Conservation (phyloP, 2,113 vertebrate genomes). For the Melospiza melodia region DNA sequence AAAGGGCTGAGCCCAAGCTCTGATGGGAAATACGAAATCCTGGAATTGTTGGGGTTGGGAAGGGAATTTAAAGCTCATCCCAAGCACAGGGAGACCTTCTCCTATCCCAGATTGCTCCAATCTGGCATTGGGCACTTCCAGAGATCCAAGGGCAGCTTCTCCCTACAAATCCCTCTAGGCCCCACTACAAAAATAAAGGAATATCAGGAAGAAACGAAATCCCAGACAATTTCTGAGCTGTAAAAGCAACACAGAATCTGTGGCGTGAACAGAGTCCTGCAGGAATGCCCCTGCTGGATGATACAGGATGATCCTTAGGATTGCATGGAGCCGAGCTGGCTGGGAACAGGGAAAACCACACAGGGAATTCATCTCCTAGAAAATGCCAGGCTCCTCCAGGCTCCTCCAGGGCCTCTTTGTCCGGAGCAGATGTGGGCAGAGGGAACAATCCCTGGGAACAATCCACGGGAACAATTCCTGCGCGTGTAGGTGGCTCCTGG, state of each 20-base stretch:
- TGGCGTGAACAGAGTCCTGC: fast-evolving
- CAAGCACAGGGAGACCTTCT: background rate
- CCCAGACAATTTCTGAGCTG: background rate
- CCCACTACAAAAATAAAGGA: fast-evolving
- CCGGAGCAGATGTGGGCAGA: background rate
- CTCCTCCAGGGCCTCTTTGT: background rate
- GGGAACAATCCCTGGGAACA: background rate
- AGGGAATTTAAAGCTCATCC: background rate
- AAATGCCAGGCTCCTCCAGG: background rate
- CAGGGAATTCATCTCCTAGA: background rate
- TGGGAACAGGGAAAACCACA: background rate
- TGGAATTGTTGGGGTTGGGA: background rate
- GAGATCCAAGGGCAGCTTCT: background rate
- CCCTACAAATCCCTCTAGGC: background rate
- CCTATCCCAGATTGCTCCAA: background rate
- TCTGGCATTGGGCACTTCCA: background rate
- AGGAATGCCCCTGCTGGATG: fast-evolving
- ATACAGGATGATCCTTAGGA: fast-evolving
- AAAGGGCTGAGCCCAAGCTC: background rate
- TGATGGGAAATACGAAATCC: background rate
- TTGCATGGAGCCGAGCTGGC: fast-evolving
- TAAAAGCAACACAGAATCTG: fast-evolving
- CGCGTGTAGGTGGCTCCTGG: conserved; percentile 8
- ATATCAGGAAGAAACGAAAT: fast-evolving
- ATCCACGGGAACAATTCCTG: background rate